phyloP scores from a whole-genome alignment of 2,113 vertebrate species.

The Poicephalus meyeri region DNA sequence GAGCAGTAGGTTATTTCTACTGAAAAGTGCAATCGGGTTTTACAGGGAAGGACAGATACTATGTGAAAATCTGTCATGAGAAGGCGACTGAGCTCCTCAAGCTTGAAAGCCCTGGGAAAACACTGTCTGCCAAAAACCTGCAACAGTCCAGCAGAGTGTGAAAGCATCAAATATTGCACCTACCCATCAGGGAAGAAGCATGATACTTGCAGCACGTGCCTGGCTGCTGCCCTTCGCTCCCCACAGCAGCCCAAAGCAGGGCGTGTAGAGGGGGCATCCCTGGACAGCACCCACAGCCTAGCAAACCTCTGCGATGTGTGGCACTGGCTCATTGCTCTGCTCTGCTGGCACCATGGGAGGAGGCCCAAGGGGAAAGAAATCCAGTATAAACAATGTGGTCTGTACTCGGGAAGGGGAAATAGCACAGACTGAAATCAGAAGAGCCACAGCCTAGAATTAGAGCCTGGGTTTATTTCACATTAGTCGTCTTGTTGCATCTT shows the following conservation, averaged over 20 bases:
- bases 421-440: rapidly evolving
- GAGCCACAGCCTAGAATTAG: background rate
- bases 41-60: background rate
- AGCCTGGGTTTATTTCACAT: background rate
- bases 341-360: background rate
- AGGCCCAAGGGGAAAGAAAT: background rate
- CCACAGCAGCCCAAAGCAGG: background rate
- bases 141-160: background rate
- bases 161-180: background rate
- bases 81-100: background rate
- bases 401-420: background rate
- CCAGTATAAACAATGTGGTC: background rate
- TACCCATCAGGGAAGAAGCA: background rate
- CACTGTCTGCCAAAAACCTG: background rate
- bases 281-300: background rate
- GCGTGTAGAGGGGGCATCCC: background rate
- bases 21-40: background rate
- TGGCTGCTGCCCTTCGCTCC: background rate
- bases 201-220: rapidly evolving
- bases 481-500: background rate
- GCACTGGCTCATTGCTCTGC: background rate
- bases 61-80: background rate
- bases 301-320: rapidly evolving
- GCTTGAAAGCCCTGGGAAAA: background rate
- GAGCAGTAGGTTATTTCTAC: background rate